Evolutionary conservation across 2,113 vertebrate species (phyloP).

Genomic region (Prunella fulvescens): DNA sequence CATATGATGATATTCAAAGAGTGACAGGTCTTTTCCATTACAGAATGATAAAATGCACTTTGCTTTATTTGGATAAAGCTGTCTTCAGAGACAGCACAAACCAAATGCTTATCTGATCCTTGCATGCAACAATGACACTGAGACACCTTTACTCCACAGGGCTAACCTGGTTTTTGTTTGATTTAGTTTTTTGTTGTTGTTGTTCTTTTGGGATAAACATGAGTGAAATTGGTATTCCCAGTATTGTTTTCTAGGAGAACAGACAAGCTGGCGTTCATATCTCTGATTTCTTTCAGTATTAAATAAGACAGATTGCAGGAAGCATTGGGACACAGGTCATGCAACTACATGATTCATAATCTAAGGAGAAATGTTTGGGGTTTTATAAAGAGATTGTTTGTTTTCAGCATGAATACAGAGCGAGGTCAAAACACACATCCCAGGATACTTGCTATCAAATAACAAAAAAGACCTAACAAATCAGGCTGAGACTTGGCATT

Average conservation of each 20-base stretch:
- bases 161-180: not conserved
- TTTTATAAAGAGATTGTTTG: not conserved
- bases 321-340: not conserved
- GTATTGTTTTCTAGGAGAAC: not conserved
- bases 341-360: constrained; percentile 1
- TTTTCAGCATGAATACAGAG: not conserved
- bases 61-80: constrained; percentile 77
- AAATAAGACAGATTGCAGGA: not conserved
- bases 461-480: not conserved
- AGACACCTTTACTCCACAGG: constrained; percentile 51
- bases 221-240: not conserved
- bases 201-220: constrained; percentile 18
- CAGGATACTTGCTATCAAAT: not conserved
- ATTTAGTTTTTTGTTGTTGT: not conserved
- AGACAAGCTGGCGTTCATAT: not conserved
- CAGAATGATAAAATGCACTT: constrained; percentile 71
- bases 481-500: not conserved
- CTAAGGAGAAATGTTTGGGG: not conserved
- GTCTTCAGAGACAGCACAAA: constrained; percentile 59
- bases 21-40: constrained; percentile 78
- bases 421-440: not conserved
- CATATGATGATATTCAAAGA: constrained; percentile 78
- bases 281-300: not conserved
- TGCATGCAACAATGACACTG: not conserved
- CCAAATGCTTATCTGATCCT: constrained; percentile 63